phyloP scores from a whole-genome alignment of 2,113 vertebrate species.

The Delphinapterus leucas region DNA sequence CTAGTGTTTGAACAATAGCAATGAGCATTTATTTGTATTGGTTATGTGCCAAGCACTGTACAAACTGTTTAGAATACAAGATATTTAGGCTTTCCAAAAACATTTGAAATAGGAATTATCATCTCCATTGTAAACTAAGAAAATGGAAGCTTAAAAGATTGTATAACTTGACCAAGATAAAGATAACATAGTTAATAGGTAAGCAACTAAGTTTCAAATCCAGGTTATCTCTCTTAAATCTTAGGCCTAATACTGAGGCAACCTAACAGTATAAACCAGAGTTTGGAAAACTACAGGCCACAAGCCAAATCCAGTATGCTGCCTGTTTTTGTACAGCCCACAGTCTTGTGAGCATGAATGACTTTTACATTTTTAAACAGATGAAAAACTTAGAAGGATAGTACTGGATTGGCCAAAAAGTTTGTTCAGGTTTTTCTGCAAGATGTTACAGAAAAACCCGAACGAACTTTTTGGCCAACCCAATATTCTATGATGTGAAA shows the following conservation, averaged over 20 bases:
- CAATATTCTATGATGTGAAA: not conserved
- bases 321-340: not conserved
- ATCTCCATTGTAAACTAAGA: not conserved
- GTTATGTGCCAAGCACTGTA: not conserved
- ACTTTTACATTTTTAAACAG: not conserved
- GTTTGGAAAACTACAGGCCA: not conserved
- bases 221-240: not conserved
- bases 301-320: not conserved
- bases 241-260: not conserved
- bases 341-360: not conserved
- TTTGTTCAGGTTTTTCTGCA: too few species aligned
- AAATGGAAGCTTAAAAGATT: not conserved
- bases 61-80: not conserved
- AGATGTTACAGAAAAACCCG: too few species aligned
- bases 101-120: not conserved
- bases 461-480: too few species aligned
- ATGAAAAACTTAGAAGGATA: not conserved
- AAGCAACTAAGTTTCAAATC: not conserved
- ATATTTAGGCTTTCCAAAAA: not conserved
- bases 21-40: not conserved
- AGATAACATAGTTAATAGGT: not conserved
- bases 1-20: not conserved
- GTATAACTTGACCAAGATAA: not conserved
- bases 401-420: too few species aligned
- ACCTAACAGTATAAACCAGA: not conserved